Base-by-base conservation (phyloP, 2,888 invertebrate genomes). In the Sphecodes monilicornis region DNA sequence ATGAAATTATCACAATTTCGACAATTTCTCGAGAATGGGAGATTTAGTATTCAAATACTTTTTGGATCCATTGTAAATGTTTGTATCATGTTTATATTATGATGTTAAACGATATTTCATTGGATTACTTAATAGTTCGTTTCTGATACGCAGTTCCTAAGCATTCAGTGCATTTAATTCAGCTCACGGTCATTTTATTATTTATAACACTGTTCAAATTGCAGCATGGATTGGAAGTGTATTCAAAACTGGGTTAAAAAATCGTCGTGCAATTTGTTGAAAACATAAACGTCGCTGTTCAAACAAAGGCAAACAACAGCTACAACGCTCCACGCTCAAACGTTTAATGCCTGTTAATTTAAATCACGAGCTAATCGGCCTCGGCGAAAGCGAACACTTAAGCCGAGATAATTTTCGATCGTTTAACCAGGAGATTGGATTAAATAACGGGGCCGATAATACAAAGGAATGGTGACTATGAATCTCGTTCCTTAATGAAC, bases 331-430 rank as follows among this genome's bases (percentile, higher is more conserved):
- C 8, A 0, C n/a, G 6, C 13, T 43, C 5, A 18, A 16, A 72
- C 50, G n/a, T 41, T 26, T 50, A 72, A 18, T 68, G 2, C 26
- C 22, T 50, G 66, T 66, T 80, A 72, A 82, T 78, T 79, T 79
- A 76, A 79, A 71, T 72, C 71, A 32, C 57, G 50, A 29, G 72
- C 39, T 76, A 78, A 82, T 43, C 71, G 80, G 16, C 43, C 18
- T 3, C 5, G 75, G 22, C 22, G 16, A 82, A 70, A 46, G 69
- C 54, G 71, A 66, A 29, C 66, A 39, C 78, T 60, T 46, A 36
- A 26, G 74, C 22, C 16, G 73, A 80, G 81, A 72, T 81, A 68
- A 72, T 77, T 81, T 73, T 81, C 81, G 81, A 80, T 82, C 70
- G 73, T 76, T 82, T 75, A 54, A 74, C 29, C 43, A 16, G 18